Evolutionary conservation across 2,113 vertebrate genomes (phyloP).

Genomic region (Eidolon helvum): DNA sequence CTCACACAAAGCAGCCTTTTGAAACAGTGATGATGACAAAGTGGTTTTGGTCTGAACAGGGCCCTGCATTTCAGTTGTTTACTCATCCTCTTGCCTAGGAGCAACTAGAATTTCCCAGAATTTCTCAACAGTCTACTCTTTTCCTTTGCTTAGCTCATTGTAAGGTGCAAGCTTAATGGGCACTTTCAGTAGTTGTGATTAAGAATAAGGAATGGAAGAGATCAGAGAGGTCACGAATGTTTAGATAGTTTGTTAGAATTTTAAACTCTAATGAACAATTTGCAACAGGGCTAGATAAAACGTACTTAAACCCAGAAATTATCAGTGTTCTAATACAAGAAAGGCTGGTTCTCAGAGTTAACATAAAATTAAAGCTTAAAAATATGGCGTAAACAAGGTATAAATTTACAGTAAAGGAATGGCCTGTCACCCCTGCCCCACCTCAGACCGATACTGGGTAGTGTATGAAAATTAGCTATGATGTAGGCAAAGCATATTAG

Average conservation of each 20-base stretch:
- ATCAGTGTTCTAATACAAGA: slow-evolving; percentile 2
- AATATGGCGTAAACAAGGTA: not conserved
- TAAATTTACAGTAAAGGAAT: not conserved
- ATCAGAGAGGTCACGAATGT: slow-evolving; percentile 24
- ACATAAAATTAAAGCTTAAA: not conserved
- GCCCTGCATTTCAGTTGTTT: not conserved
- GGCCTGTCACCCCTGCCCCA: not conserved
- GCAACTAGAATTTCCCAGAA: slow-evolving; percentile 49
- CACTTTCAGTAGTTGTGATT: slow-evolving; percentile 49
- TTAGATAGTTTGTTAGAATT: slow-evolving; percentile 31
- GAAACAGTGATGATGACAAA: not conserved
- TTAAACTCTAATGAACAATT: slow-evolving; percentile 44
- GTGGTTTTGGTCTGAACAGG: not conserved
- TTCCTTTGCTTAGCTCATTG: slow-evolving; percentile 48
- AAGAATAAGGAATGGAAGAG: slow-evolving; percentile 37
- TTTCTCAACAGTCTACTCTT: slow-evolving; percentile 27
- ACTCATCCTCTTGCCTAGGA: slow-evolving; percentile 27
- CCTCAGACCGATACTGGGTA: not conserved
- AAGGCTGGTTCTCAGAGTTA: not conserved
- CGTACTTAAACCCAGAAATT: not conserved
- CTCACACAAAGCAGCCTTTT: not conserved
- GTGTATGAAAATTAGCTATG: not conserved
- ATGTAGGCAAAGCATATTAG: not conserved
- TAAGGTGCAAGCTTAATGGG: slow-evolving; percentile 14
- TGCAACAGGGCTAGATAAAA: slow-evolving; percentile 1